These are phyloP conservation scores for Anoura caudifer DNA, from an alignment of 2,113 vertebrate species.

Conservation along the genomic window DNA sequence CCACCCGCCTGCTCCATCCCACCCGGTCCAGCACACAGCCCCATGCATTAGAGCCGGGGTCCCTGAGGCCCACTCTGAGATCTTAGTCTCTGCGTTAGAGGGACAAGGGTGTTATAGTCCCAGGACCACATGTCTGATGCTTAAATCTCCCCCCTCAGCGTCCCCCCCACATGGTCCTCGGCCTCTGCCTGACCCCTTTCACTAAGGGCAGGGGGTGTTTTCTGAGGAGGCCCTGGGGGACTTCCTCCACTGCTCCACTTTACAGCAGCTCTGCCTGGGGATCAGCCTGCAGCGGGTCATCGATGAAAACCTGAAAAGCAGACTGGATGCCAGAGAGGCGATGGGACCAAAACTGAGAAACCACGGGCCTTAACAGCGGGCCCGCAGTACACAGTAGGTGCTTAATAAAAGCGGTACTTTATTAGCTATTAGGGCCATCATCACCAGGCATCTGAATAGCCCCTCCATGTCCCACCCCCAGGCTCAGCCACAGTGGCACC, in stretches of 20 bases:
- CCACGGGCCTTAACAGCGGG: accelerated
- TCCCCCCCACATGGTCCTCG: not conserved
- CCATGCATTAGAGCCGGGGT: not conserved
- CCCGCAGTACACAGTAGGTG: not conserved
- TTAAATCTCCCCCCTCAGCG: not conserved
- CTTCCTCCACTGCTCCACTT: not conserved
- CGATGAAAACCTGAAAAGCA: not conserved
- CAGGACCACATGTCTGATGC: not conserved
- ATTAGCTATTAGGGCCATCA: accelerated
- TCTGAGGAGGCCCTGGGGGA: not conserved
- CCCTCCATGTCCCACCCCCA: not conserved
- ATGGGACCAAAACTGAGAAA: not conserved
- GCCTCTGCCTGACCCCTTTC: not conserved
- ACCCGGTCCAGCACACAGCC: not conserved
- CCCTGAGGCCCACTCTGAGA: not conserved
- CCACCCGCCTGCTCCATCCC: too few relatives aligned
- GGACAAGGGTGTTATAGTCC: not conserved
- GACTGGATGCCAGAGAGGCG: not conserved
- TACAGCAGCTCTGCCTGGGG: not conserved
- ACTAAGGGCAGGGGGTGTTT: accelerated
- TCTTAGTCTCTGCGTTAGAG: not conserved
- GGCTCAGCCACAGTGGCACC: not conserved
- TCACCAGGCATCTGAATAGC: too few relatives aligned
- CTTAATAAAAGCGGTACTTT: not conserved
- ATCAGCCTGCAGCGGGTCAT: accelerated